These are phyloP conservation scores for Cephus rjabovi DNA, from an alignment of 2,888 invertebrate genomes.

Conservation along the genomic window DNA sequence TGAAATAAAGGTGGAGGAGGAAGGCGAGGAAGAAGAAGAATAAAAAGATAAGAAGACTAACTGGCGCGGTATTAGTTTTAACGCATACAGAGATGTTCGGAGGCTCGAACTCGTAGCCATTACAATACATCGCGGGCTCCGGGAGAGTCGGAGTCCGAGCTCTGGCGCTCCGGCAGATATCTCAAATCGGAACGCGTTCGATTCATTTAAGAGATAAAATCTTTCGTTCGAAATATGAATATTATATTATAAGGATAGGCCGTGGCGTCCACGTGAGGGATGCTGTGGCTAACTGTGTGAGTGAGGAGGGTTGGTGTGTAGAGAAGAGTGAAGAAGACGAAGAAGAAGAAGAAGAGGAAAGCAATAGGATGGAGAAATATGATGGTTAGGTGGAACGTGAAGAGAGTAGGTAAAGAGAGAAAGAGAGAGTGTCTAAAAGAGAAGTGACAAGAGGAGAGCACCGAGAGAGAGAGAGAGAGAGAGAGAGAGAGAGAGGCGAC, in stretches of 20 bases:
- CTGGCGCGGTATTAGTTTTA: constrained; percentile 47
- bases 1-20: constrained; percentile 11
- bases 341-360: not conserved
- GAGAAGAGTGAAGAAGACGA: not conserved
- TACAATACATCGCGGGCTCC: constrained; percentile 47
- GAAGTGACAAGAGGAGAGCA: not conserved
- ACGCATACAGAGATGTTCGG: constrained; percentile 34
- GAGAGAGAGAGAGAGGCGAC: not conserved
- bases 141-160: constrained; percentile 26
- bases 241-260: constrained; percentile 62
- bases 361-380: not conserved
- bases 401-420: not conserved
- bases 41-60: not conserved
- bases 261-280: constrained; percentile 12
- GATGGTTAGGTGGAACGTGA: not conserved
- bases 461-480: not conserved
- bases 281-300: not conserved
- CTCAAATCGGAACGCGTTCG: constrained; percentile 65
- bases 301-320: not conserved
- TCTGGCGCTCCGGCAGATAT: constrained; percentile 48
- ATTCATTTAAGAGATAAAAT: constrained; percentile 66
- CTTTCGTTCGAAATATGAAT: constrained; percentile 66
- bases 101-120: constrained; percentile 39
- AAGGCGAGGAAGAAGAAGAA: not conserved
- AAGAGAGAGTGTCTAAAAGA: not conserved